Evolutionary conservation across 1,140 invertebrate species (phyloP), one percentile per base, ranked within the genome.

Genomic region (Temnothorax curvispinosus): DNA sequence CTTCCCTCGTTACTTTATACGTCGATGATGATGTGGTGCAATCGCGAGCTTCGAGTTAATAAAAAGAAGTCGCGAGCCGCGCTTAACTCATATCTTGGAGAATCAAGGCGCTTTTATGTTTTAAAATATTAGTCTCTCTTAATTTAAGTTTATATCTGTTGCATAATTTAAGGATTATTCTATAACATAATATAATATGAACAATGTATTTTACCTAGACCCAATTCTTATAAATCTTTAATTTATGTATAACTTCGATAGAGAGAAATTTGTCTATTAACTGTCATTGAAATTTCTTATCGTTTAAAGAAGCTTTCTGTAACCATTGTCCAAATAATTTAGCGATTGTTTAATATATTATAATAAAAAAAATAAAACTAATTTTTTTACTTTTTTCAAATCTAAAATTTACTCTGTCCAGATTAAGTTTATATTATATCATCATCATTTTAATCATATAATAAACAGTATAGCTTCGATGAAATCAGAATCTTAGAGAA

Each of bases 1-100:
- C 69, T 84, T 84, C 32, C 27, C 69, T 75, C 80, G 32, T 84
- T 75, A 74, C 71, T 84, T 84, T 75, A 75, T 75, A 84, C 32
- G 47, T 3, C 41, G 32, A 21, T 41, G 41, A 78, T 60, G 35
- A 75, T 54, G 32, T 18, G 18, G 32, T 35, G 44, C 56, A 72
- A 84, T 32, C 72, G 54, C 41, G 13, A 75, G 32, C 18, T 47
- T 38, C 27, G 27, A 75, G 54, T 47, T 75, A 60, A 84, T 60
- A 60, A 5, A 44, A 47, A 54, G 3, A 60, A 58, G 44, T 52
- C 13, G 44, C 1, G 32, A 72, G 8, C 15, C 8, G 13, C 13
- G 21, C n/a, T 52, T 52, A 38, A 80, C 6, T 47, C 75, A 50
- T 6, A 6, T 62, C 18, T 2, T 15, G 1, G 2, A 44, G n/a